Conservation (phyloP, 2,797 vertebrate genomes). For the Artibeus lituratus region DNA sequence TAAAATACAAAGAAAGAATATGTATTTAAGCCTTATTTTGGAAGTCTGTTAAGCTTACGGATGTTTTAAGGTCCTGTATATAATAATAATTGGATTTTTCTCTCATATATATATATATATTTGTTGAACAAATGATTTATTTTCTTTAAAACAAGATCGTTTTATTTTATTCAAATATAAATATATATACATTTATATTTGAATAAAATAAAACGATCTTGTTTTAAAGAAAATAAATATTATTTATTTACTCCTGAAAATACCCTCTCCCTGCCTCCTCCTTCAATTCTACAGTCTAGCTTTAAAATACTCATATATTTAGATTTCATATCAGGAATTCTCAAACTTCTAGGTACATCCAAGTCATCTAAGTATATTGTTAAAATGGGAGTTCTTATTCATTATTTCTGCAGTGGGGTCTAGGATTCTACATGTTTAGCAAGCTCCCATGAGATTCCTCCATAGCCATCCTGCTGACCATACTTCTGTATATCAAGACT, state of each 20-base stretch:
- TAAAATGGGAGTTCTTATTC: not conserved
- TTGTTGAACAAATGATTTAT: no score
- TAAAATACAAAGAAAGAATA: not conserved
- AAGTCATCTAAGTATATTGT: not conserved
- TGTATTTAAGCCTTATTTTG: not conserved
- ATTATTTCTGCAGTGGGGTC: not conserved
- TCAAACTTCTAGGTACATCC: not conserved
- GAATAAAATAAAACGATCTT: no score
- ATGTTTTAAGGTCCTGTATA: not conserved
- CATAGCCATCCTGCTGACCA: not conserved
- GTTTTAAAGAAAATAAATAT: no score
- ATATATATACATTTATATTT: no score
- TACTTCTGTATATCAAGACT: not conserved
- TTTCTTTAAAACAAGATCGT: no score
- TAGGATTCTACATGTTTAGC: not conserved
- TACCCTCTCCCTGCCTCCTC: not conserved
- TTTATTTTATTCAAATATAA: no score
- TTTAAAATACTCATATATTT: not conserved
- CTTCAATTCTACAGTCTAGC: not conserved
- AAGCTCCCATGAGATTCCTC: no score
- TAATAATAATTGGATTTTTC: not conserved
- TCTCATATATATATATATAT: no score
- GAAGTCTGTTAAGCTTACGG: not conserved
- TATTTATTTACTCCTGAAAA: not conserved
- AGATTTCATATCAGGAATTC: not conserved